phyloP scores from a whole-genome alignment of 2,888 invertebrate species.

The Acrobasis consociella region DNA sequence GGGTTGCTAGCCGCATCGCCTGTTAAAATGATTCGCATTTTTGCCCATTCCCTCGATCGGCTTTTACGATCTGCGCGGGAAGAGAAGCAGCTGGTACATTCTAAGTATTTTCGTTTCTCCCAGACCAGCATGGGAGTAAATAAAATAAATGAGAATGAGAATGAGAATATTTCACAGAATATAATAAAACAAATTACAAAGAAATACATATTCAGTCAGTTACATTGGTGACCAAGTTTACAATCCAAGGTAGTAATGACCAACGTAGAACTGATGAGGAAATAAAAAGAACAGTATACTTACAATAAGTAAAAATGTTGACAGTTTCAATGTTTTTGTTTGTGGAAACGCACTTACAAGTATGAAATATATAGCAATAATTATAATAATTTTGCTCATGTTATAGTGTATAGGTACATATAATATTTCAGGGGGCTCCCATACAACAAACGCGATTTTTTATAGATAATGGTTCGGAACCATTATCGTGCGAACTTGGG shows the following conservation, averaged over 20 bases:
- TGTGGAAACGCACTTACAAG: slow-evolving; percentile 68
- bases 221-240: slow-evolving; percentile 73
- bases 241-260: slow-evolving; percentile 70
- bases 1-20: too few species aligned
- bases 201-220: slow-evolving; percentile 57
- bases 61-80: too few species aligned
- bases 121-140: too few species aligned
- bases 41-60: too few species aligned
- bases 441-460: too few species aligned
- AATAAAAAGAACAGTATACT: slow-evolving; percentile 53
- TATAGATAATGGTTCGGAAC: too few species aligned
- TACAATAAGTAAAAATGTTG: slow-evolving; percentile 74
- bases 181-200: slow-evolving; percentile 75
- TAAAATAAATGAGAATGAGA: too few species aligned
- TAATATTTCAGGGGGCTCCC: too few species aligned
- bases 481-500: too few species aligned
- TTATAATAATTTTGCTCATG: slow-evolving; percentile 55
- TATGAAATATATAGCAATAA: slow-evolving; percentile 16
- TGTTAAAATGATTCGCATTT: too few species aligned
- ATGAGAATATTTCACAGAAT: slow-evolving; percentile 63
- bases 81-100: too few species aligned
- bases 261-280: slow-evolving; percentile 62
- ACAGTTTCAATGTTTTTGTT: slow-evolving; percentile 80
- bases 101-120: too few species aligned
- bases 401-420: slow-evolving; percentile 51